Evolutionary conservation across 2,888 invertebrate genomes (phyloP), one percentile per base, ranked within the genome.

Genomic region (Ypsolopha scabrella): DNA sequence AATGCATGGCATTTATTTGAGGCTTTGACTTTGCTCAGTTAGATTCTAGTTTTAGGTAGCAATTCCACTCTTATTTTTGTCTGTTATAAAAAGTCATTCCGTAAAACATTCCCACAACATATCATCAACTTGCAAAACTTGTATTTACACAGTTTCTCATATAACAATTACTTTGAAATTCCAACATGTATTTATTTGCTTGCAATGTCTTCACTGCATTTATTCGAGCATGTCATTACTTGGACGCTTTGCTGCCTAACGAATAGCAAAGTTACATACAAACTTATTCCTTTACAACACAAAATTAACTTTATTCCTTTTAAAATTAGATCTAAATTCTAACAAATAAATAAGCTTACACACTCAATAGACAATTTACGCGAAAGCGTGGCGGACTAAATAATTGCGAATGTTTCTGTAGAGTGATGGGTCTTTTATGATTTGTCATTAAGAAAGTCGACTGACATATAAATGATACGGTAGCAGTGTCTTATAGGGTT

Each of bases 221-320:
- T 70, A 70, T 65, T 72, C 67, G 68, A 67, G 70, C 73, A 64
- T 68, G 58, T 67, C 67, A 69, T 69, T 67, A 69, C 60, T 56
- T 59, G 45, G 58, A 60, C 57, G 63, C 64, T 65, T 67, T 65
- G 65, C 64, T 51, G 24, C 24, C 24, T 24, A 24, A 24, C 24
- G 24, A 24, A 24, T 24, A 24, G 55, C 52, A 54, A 33, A 10
- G 24, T 4, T 24, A 24, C 24, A 24, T 24, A 45, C 6, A 44
- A 8, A 24, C 14, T 33, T 45, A n/a, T 6, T 24, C 13, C 7
- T n/a, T n/a, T 2, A 33, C 1, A 11, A 11, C 41, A 34, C n/a
- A 45, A 45, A 8, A 45, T 34, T n/a, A 9, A 45, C 24, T n/a
- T 34, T 24, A 45, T 10, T n/a, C n/a, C 34, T 61, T 61, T 65